Evolutionary conservation across 1,140 invertebrate species (phyloP).

Genomic region (Ladona fulva): DNA sequence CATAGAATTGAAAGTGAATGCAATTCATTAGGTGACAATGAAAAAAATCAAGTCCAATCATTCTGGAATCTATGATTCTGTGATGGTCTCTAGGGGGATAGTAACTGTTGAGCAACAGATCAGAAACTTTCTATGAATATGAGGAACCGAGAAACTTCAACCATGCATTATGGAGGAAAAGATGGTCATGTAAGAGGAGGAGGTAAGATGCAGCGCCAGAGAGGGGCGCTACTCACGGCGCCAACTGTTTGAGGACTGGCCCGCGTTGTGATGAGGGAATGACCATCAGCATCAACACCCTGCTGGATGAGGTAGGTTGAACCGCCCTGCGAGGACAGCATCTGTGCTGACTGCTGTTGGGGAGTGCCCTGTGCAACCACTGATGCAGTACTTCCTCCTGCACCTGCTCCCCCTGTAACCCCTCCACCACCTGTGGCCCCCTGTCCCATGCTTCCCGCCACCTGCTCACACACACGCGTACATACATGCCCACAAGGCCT

Average conservation of each 20-base stretch:
- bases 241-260: conserved; percentile 66
- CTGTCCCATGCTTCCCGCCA: conserved; percentile 22
- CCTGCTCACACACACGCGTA: conserved; percentile 17
- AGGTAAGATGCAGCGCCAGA: conserved; percentile 17
- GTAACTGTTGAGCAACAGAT: no score
- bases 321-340: conserved; percentile 34
- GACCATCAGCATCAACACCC: conserved; percentile 46
- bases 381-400: neutral
- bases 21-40: neutral
- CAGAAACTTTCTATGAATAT: neutral
- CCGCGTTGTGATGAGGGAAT: conserved; percentile 47
- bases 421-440: conserved; percentile 22
- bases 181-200: neutral
- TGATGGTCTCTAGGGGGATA: no score
- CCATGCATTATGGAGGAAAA: conserved; percentile 9
- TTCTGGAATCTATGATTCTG: neutral
- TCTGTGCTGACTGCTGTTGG: conserved; percentile 27
- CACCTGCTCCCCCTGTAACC: neutral
- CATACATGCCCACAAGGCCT: neutral
- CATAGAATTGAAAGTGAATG: neutral
- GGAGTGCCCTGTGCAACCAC: neutral
- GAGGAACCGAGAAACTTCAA: neutral
- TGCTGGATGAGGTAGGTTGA: conserved; percentile 56
- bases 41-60: neutral
- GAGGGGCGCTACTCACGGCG: conserved; percentile 35